Evolutionary conservation across 2,113 vertebrate species (phyloP).

Genomic region (Isurus oxyrinchus): DNA sequence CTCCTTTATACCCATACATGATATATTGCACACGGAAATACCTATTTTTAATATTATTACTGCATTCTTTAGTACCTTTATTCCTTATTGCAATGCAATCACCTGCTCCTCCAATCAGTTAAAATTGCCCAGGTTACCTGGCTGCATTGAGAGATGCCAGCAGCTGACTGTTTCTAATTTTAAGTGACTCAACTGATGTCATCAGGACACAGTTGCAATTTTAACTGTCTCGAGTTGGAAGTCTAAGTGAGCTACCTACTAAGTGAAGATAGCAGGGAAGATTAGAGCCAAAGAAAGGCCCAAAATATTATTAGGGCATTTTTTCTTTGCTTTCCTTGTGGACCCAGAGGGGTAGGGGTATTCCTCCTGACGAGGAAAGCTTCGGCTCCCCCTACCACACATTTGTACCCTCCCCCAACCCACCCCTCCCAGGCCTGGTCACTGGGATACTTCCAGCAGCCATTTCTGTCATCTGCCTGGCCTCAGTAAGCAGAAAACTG

Average conservation of each 20-base stretch:
- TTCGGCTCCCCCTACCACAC: not conserved
- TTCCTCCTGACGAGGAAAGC: not conserved
- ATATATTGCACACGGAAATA: not conserved
- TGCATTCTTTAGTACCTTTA: not conserved
- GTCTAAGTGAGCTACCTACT: not conserved
- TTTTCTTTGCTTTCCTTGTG: not conserved
- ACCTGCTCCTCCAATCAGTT: not conserved
- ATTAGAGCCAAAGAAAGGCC: not conserved
- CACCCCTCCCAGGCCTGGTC: not conserved
- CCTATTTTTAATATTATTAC: not conserved
- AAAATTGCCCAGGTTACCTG: not conserved
- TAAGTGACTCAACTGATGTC: not conserved
- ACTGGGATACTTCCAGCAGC: not conserved
- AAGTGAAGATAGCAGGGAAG: not conserved
- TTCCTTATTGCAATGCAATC: not conserved
- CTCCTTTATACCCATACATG: not conserved
- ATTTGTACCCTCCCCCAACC: not conserved
- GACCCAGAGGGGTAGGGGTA: not conserved
- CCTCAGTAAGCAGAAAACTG: not conserved
- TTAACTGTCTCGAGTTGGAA: not conserved
- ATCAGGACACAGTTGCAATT: not conserved
- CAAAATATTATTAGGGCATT: not conserved
- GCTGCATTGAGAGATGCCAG: not conserved
- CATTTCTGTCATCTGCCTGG: too few species aligned
- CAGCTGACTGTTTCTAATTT: not conserved